Conservation (phyloP, 2,888 invertebrate genomes). For the Pogonocherus hispidulus region DNA sequence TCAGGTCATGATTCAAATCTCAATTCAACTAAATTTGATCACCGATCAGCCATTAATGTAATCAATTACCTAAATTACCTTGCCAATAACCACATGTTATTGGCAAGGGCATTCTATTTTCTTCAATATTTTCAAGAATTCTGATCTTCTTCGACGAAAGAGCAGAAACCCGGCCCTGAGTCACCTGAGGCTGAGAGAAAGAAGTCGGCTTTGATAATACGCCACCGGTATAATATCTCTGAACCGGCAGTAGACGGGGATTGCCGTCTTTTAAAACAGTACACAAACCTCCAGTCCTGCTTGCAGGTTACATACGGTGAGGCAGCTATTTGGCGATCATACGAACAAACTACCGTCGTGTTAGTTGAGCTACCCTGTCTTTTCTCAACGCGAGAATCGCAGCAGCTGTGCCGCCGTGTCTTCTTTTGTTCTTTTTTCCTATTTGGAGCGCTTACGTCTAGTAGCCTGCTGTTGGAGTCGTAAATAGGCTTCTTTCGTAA, state of each 20-base stretch:
- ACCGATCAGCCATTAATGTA: no score
- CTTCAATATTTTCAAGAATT: no score
- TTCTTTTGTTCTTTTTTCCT: background rate
- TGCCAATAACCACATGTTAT: no score
- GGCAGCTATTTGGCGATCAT: constrained; percentile 3
- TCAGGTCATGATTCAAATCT: no score
- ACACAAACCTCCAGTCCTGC: constrained; percentile 32
- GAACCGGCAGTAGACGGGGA: constrained; percentile 30
- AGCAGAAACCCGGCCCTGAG: constrained; percentile 24
- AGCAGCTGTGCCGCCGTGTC: background rate
- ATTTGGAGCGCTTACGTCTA: no score
- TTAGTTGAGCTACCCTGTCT: background rate
- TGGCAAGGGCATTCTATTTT: no score
- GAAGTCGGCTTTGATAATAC: constrained; percentile 33
- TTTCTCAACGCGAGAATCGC: background rate
- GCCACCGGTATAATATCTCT: constrained; percentile 37
- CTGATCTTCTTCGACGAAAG: background rate
- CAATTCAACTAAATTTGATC: no score
- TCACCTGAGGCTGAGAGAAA: constrained; percentile 32
- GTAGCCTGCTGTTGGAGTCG: no score
- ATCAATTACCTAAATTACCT: no score
- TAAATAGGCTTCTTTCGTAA: background rate
- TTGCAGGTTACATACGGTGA: constrained; percentile 12
- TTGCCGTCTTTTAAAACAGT: constrained; percentile 31
- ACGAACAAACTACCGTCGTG: background rate